Conservation (phyloP, 2,888 invertebrate genomes). For the Lamellibrachia columna region DNA sequence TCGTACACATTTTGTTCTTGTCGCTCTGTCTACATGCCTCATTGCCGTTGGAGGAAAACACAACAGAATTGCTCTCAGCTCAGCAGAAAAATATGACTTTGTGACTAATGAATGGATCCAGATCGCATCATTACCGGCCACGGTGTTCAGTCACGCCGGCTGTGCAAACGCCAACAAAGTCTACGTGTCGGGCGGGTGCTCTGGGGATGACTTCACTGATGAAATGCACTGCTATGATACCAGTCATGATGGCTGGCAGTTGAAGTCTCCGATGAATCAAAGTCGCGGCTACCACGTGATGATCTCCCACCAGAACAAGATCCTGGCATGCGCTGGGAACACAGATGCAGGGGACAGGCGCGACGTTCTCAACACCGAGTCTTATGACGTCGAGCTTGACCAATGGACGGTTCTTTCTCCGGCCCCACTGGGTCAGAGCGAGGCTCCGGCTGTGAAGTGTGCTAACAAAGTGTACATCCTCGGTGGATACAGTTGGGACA, state of each 20-base stretch:
- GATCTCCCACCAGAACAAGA: slow-evolving; percentile 39
- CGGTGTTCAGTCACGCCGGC: slow-evolving; percentile 46
- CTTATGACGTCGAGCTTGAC: slow-evolving; percentile 42
- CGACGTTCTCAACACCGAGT: slow-evolving; percentile 44
- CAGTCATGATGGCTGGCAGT: slow-evolving; percentile 40
- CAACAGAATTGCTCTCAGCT: slow-evolving; percentile 43
- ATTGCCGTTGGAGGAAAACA: slow-evolving; percentile 46
- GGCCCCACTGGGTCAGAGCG: slow-evolving; percentile 42
- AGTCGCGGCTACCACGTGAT: slow-evolving; percentile 47
- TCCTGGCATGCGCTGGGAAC: slow-evolving; percentile 44
- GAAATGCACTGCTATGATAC: slow-evolving; percentile 44
- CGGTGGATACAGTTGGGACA: slow-evolving; percentile 46
- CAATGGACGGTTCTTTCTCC: slow-evolving; percentile 44
- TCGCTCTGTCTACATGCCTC: slow-evolving; percentile 40
- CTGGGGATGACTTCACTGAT: slow-evolving; percentile 46
- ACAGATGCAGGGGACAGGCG: slow-evolving; percentile 45
- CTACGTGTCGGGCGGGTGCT: slow-evolving; percentile 42
- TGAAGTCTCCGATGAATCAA: slow-evolving; percentile 41
- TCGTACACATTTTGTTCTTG: slow-evolving; percentile 44
- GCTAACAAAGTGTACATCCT: slow-evolving; percentile 35
- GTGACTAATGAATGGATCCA: slow-evolving; percentile 43
- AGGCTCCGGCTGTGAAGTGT: slow-evolving; percentile 41
- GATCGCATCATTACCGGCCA: slow-evolving; percentile 40
- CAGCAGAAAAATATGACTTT: slow-evolving; percentile 45
- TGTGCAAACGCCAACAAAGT: slow-evolving; percentile 41